These are phyloP conservation scores for Oncorhynchus tshawytscha DNA, from an alignment of 2,113 vertebrate species.

Conservation along the genomic window DNA sequence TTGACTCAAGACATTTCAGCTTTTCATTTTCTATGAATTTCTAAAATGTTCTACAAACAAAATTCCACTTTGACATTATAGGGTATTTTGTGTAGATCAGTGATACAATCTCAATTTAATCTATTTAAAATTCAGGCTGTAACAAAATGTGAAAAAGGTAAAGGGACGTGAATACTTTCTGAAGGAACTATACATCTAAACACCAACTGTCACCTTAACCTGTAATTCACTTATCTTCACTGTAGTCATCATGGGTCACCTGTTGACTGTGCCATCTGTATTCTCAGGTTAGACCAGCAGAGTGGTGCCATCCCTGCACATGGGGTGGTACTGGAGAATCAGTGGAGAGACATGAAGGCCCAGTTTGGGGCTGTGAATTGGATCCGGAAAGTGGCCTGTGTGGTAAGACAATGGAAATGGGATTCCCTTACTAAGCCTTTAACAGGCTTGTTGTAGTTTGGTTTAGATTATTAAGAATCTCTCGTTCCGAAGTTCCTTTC, in stretches of 20 bases:
- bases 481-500: not conserved
- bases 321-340: slow-evolving; percentile 80
- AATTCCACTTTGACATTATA: too few species aligned
- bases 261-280: not conserved
- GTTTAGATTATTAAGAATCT: not conserved
- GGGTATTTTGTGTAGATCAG: too few species aligned
- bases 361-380: slow-evolving; percentile 94
- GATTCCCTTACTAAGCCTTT: not conserved
- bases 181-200: too few species aligned
- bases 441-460: not conserved
- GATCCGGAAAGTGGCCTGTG: slow-evolving; percentile 93
- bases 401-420: slow-evolving; percentile 72
- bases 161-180: too few species aligned
- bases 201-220: too few species aligned
- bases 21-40: too few species aligned
- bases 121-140: too few species aligned
- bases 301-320: slow-evolving; percentile 72
- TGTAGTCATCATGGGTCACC: not conserved
- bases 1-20: too few species aligned
- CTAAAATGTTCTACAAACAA: too few species aligned
- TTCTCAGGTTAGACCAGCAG: slow-evolving; percentile 86
- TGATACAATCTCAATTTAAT: too few species aligned
- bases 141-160: too few species aligned
- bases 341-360: slow-evolving; percentile 94
- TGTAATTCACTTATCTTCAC: too few species aligned